Evolutionary conservation across 2,888 invertebrate genomes (phyloP), one percentile per base, ranked within the genome.

Genomic region (Neoascia interrupta): DNA sequence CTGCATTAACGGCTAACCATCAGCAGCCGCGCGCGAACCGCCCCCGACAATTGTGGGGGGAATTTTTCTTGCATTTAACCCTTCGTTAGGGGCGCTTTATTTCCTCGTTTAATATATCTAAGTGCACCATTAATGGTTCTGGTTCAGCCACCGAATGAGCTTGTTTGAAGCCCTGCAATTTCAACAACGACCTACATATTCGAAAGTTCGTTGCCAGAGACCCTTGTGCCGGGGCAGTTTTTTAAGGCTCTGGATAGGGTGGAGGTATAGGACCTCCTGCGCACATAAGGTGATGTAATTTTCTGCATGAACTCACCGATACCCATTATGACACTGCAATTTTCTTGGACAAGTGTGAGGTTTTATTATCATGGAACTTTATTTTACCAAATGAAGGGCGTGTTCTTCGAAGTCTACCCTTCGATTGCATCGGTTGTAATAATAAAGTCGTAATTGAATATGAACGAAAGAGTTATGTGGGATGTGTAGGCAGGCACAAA

Each of bases 261-360:
- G 18, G 39, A 5, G 19, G 19, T 28, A 34, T 8, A 26, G 31
- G 39, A 37, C 41, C 49, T 34, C 51, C 26, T 36, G 53, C 2
- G 5, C 5, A 4, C 8, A n/a, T 6, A 31, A n/a, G 64, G 53
- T 79, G 60, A 73, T 73, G 73, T 79, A 79, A 79, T 79, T 79
- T 79, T 79, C 66, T 61, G 73, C 79, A 79, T 73, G 79, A 79
- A 73, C 73, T 61, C 79, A 60, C 79, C 60, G 60, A 61, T 76
- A 64, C 70, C n/a, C 63, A 49, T 76, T 73, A 79, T 79, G 79
- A 79, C 79, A 79, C 66, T 73, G 79, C 79, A 79, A 79, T 79
- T 79, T 79, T 66, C 79, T 73, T 79, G 79, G 79, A 61, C 66
- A 73, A 79, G 66, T 66, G 37, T 15, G 15, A 43, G 28, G 43